These are phyloP conservation scores for Marasmarcha lunaedactyla DNA, from an alignment of 2,888 invertebrate species.

Conservation along the genomic window DNA sequence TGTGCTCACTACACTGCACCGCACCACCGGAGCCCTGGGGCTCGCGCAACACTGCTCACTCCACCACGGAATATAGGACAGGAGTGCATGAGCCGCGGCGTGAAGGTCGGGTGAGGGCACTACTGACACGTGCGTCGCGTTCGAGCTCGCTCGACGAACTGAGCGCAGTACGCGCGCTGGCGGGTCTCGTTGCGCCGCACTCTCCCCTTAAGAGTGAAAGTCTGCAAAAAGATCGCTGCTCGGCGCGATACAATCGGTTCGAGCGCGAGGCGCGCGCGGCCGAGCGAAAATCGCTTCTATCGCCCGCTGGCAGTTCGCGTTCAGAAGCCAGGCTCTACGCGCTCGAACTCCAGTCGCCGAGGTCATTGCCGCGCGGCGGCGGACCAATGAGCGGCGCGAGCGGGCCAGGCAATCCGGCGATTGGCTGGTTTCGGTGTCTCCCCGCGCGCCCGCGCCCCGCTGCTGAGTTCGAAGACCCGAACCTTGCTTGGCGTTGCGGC, in stretches of 20 bases:
- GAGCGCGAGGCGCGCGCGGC: constrained; percentile 33
- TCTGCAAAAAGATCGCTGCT: constrained; percentile 69
- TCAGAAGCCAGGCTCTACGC: constrained; percentile 75
- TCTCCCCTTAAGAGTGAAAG: constrained; percentile 69
- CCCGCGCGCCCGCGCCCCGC: constrained; percentile 40
- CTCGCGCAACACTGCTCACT: constrained; percentile 34
- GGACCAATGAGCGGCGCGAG: constrained; percentile 65
- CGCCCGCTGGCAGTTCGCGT: constrained; percentile 61
- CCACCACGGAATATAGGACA: constrained; percentile 47
- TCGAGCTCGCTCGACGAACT: constrained; percentile 72
- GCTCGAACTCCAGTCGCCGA: constrained; percentile 85
- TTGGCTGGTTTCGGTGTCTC: constrained; percentile 49
- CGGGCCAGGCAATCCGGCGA: constrained; percentile 50
- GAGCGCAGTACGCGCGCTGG: constrained; percentile 59
- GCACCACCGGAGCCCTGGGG: constrained; percentile 41
- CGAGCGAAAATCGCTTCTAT: constrained; percentile 65
- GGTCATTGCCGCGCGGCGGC: constrained; percentile 81
- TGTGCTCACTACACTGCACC: constrained; percentile 51
- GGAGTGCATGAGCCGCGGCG: constrained; percentile 51
- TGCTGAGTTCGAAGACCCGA: constrained; percentile 81
- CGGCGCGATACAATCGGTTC: constrained; percentile 65
- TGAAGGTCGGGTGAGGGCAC: constrained; percentile 54
- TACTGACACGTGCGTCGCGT: constrained; percentile 51
- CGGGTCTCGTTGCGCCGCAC: constrained; percentile 46
- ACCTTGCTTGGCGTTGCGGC: constrained; percentile 90